A percentile compares a stretch with the other conserved stretches of the same genome.
Conservation (phyloP, 2,888 invertebrate species). For the Phaedon cochleariae region DNA sequence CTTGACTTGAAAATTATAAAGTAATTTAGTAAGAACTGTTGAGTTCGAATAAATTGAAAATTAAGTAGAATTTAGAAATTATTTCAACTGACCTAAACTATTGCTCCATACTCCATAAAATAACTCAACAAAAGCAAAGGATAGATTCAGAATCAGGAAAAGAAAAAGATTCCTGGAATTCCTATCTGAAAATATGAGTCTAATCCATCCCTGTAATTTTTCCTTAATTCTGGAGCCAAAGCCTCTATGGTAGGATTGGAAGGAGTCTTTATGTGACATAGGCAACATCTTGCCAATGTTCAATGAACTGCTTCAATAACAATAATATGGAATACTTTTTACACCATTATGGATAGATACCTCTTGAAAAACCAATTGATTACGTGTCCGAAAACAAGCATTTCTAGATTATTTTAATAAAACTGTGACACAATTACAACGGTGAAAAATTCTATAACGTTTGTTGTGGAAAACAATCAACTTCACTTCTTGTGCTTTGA, state of each 20-base stretch:
- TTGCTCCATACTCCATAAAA: slow-evolving; percentile 91
- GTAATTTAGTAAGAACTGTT: too few relatives aligned
- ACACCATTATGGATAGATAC: not conserved
- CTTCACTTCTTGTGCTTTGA: not conserved
- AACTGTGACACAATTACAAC: too few relatives aligned
- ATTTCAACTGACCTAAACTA: slow-evolving; percentile 72
- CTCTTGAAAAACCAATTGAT: slow-evolving; percentile 13
- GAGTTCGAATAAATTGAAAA: too few relatives aligned
- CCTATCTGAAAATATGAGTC: slow-evolving; percentile 90
- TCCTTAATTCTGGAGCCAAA: slow-evolving; percentile 74
- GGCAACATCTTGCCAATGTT: slow-evolving; percentile 72
- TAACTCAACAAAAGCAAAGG: slow-evolving; percentile 96
- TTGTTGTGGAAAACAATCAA: not conserved
- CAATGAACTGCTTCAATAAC: not conserved
- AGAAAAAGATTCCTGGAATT: slow-evolving; percentile 94
- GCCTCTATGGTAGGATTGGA: slow-evolving; percentile 68
- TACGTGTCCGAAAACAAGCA: slow-evolving; percentile 20
- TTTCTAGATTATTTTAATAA: not conserved
- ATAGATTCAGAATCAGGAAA: slow-evolving; percentile 90
- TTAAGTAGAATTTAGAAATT: too few relatives aligned
- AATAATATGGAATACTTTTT: not conserved
- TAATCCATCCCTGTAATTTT: slow-evolving; percentile 78
- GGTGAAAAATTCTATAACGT: not conserved
- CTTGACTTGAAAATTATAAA: not conserved
- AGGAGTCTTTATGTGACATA: slow-evolving; percentile 75